Conservation (phyloP, 2,888 invertebrate species). For the Hofmannophila pseudospretella region DNA sequence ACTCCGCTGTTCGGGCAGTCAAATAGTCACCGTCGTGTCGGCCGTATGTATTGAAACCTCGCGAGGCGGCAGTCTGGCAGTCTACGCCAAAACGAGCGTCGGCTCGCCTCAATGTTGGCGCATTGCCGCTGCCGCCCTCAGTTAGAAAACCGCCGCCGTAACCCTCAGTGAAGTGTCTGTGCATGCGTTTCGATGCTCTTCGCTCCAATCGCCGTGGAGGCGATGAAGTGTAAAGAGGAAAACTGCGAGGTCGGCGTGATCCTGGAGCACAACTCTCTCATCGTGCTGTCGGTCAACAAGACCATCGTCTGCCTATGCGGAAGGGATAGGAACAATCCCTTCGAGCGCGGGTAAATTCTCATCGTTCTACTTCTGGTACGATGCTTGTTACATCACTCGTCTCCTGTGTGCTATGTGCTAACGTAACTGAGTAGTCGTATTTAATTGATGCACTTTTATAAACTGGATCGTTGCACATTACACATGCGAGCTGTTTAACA, state of each 20-base stretch:
- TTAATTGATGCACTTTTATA: slow-evolving; percentile 11
- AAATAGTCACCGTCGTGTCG: slow-evolving; percentile 68
- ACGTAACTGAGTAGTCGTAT: slow-evolving; percentile 13
- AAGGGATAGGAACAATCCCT: slow-evolving; percentile 64
- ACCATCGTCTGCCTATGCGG: slow-evolving; percentile 76
- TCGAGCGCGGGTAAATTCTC: slow-evolving; percentile 72
- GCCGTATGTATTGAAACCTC: slow-evolving; percentile 54
- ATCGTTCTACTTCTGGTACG: slow-evolving; percentile 41
- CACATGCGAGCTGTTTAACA: slow-evolving; percentile 2
- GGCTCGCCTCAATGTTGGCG: slow-evolving; percentile 49
- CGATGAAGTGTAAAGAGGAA: slow-evolving; percentile 79
- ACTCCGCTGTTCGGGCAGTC: slow-evolving; percentile 53
- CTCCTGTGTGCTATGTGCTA: slow-evolving; percentile 18
- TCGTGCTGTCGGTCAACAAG: slow-evolving; percentile 72
- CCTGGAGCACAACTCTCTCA: slow-evolving; percentile 72
- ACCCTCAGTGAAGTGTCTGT: slow-evolving; percentile 52
- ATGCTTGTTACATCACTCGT: slow-evolving; percentile 33
- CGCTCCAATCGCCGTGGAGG: slow-evolving; percentile 73
- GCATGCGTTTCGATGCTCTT: slow-evolving; percentile 71
- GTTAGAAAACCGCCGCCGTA: slow-evolving; percentile 25
- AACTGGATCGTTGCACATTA: slow-evolving; percentile 10
- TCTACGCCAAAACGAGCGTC: slow-evolving; percentile 63
- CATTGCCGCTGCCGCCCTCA: slow-evolving; percentile 33
- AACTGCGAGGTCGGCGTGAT: slow-evolving; percentile 76
- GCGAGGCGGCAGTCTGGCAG: slow-evolving; percentile 58